Evolutionary conservation across 2,888 invertebrate species (phyloP).

Genomic region (Frankliniella fusca): DNA sequence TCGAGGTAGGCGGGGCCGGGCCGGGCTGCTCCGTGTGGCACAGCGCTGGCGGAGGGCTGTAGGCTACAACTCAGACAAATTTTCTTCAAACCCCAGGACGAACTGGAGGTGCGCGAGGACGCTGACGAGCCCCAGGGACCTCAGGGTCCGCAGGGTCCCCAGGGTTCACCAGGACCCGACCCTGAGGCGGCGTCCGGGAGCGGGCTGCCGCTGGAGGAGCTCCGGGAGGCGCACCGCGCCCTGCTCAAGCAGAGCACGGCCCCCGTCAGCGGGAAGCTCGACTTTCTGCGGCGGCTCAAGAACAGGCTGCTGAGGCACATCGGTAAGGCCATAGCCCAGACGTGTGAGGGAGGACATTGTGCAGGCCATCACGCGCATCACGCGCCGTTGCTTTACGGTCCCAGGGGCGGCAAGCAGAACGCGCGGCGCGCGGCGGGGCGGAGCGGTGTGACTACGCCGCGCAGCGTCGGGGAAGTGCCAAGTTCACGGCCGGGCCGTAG

Average conservation of each 20-base stretch:
- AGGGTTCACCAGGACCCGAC: not conserved
- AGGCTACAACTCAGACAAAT: too few relatives aligned
- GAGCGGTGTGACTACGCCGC: not conserved
- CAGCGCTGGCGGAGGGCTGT: too few relatives aligned
- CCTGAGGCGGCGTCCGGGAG: not conserved
- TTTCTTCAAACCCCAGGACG: too few relatives aligned
- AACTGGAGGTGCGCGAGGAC: not conserved
- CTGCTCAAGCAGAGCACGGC: conserved; percentile 1
- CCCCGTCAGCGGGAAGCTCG: not conserved
- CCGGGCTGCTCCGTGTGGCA: too few relatives aligned
- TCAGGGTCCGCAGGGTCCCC: not conserved
- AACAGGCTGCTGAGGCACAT: conserved; percentile 12
- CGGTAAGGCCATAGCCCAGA: not conserved
- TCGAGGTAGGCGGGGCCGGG: too few relatives aligned
- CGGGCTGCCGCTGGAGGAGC: not conserved
- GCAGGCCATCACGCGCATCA: too few relatives aligned
- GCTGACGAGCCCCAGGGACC: not conserved
- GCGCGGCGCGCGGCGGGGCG: too few relatives aligned
- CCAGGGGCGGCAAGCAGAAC: too few relatives aligned
- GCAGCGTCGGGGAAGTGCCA: not conserved
- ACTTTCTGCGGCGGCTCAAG: conserved; percentile 8
- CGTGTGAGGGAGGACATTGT: too few relatives aligned
- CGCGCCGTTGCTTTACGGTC: too few relatives aligned
- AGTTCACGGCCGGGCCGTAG: not conserved
- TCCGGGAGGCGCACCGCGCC: not conserved